These are phyloP conservation scores for Strix aluco DNA, from an alignment of 2,113 vertebrate species.

Conservation along the genomic window DNA sequence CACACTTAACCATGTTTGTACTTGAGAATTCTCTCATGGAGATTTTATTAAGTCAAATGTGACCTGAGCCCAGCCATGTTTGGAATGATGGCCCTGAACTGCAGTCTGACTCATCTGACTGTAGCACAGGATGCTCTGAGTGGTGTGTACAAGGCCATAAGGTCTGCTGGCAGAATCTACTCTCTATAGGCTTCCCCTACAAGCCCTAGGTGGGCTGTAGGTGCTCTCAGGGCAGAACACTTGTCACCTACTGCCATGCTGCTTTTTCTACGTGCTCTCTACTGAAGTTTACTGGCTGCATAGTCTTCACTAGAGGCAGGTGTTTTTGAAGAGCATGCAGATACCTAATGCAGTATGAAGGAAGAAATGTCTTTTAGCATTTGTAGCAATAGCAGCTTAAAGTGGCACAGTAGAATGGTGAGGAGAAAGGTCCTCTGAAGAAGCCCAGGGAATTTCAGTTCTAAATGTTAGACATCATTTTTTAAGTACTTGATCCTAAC, in stretches of 20 bases:
- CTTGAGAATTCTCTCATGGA: not conserved
- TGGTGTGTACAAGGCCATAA: not conserved
- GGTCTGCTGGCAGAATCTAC: not conserved
- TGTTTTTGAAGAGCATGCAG: not conserved
- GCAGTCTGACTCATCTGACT: not conserved
- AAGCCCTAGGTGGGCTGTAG: not conserved
- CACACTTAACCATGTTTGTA: not conserved
- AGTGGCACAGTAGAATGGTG: not conserved
- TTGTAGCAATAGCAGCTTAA: not conserved
- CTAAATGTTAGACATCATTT: not conserved
- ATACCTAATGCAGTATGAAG: not conserved
- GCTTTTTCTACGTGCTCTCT: accelerated
- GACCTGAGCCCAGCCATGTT: not conserved
- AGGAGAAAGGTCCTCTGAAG: not conserved
- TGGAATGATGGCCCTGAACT: accelerated
- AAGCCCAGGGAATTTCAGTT: not conserved
- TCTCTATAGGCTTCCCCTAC: not conserved
- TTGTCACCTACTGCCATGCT: not conserved
- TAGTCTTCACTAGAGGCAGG: not conserved
- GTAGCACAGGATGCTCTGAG: not conserved
- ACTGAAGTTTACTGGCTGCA: not conserved
- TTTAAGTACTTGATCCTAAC: not conserved
- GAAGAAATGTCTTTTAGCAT: not conserved
- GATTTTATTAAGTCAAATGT: not conserved
- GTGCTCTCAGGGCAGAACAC: accelerated